Evolutionary conservation across 2,888 invertebrate genomes (phyloP), one percentile per base, ranked within the genome.

Genomic region (Troilus luridus): DNA sequence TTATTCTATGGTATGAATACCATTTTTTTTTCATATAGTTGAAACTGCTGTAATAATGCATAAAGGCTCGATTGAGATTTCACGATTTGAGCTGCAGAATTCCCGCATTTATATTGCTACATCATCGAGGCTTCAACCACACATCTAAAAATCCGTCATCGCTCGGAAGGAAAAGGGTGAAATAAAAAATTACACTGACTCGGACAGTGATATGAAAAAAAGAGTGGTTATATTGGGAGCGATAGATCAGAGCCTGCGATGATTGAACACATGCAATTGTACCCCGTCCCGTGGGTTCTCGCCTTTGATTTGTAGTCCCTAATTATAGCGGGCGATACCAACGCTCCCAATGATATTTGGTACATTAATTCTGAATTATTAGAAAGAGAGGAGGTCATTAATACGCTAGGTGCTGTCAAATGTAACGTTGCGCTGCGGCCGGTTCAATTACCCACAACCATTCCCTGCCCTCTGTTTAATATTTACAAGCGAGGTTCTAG

Each of bases 311-410:
- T 92, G 92, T 92, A 85, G 91, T 59, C 90, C 67, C 91, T 92
- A 92, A 92, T 92, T 92, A 92, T 92, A 92, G 89, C 88, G 91
- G 90, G 54, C 59, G 56, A 64, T 24, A 24, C 41, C 41, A 62
- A 60, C 59, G 58, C 54, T 27, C 59, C 88, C 90, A 90, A 89
- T 91, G 91, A 91, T 91, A 92, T 92, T 92, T 92, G 92, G 90
- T 92, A 91, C 92, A 92, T 92, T 91, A 92, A 92, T 92, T 92
- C 91, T 92, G 92, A 91, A 92, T 92, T 91, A 91, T 91, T 91
- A 92, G 91, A 91, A 91, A 91, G 62, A 85, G 85, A 62, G 54
- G 17, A 77, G 67, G 67, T 72, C 88, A 88, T 72, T 90, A 90
- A 90, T 90, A 77, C 72, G 56, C 56, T 90, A 90, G 90, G 90